Base-by-base conservation (phyloP, 1,140 invertebrate species). In the Grapholita molesta region DNA sequence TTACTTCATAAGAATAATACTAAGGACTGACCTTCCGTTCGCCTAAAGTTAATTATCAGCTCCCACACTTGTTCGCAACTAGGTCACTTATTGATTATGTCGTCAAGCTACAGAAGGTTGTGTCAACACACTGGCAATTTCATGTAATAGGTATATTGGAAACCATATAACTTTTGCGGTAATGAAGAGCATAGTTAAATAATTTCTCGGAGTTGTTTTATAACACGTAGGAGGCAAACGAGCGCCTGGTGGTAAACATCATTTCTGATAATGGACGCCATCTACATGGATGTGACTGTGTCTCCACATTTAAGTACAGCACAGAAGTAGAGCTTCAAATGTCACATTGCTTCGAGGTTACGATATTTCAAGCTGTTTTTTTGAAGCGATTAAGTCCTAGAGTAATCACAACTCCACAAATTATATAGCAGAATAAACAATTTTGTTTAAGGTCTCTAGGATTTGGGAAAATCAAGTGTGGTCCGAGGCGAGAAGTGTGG, bases 51-150 rank as follows among this genome's bases (percentile, higher is more conserved):
- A 61, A 61, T 61, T 61, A 61, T 18, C 55, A 28, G 30, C 55
- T 61, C 55, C 55, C 55, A 61, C 55, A 61, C 55, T 28, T 61
- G 55, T 61, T 61, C 12, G 55, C 5, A 61, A 28, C 24, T 61
- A 15, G 55, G 55, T 28, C 55, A 61, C 12, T 61, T 28, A 61
- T 61, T 30, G 55, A 61, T 61, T 61, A 61, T 61, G 25, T 61
- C 15, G 42, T 48, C 42, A 48, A 21, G 42, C 42, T 18, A 7
- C 21, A 48, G 42, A 21, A 48, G 42, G 42, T 48, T 48, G 42
- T 21, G 7, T 48, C 42, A 48, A 48, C 42, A 9, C 18, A 48
- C 42, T 48, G 18, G 42, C 42, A 48, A 48, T 48, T 3, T 48
- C 42, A 48, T 9, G 42, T n/a, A 48, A 48, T 48, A 21, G 42